A percentile compares a stretch with the other conserved stretches of the same genome.
Evolutionary conservation across 2,888 invertebrate genomes (phyloP).

Genomic region (Sphaerolaimus hirsutus): DNA sequence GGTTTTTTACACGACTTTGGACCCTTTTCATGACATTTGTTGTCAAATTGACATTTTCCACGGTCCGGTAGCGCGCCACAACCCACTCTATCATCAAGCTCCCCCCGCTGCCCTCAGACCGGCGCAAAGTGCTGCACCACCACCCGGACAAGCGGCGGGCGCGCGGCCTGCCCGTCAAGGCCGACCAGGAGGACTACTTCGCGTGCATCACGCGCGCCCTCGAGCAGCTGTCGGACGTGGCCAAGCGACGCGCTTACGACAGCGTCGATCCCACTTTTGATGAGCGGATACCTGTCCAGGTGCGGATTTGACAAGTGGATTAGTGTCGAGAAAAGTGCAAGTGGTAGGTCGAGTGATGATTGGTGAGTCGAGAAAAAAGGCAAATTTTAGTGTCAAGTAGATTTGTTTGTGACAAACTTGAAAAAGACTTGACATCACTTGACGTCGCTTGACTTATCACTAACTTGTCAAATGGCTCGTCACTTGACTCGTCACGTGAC

Average conservation of each 20-base stretch:
- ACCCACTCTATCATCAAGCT: conserved; percentile 75
- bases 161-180: conserved; percentile 52
- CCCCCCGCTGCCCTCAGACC: conserved; percentile 43
- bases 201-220: conserved; percentile 69
- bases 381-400: too few species aligned
- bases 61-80: conserved; percentile 9
- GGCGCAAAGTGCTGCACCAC: conserved; percentile 64
- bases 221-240: conserved; percentile 37
- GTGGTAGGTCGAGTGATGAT: too few species aligned
- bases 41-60: conserved; percentile 6
- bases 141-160: conserved; percentile 86
- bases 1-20: too few species aligned
- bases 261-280: conserved; percentile 85
- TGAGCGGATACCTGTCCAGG: conserved; percentile 51
- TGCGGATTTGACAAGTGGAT: too few species aligned
- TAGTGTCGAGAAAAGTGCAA: too few species aligned
- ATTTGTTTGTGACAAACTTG: too few species aligned
- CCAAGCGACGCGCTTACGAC: conserved; percentile 67
- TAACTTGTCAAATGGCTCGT: too few species aligned
- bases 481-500: too few species aligned
- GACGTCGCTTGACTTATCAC: too few species aligned
- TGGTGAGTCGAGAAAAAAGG: too few species aligned
- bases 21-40: too few species aligned
- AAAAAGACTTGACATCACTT: too few species aligned
- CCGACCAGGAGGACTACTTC: conserved; percentile 77